Percentiles rank a stretch among this genome's conserved stretches.
Evolutionary conservation across 2,113 vertebrate genomes (phyloP).

Genomic region (Phoxinus phoxinus): DNA sequence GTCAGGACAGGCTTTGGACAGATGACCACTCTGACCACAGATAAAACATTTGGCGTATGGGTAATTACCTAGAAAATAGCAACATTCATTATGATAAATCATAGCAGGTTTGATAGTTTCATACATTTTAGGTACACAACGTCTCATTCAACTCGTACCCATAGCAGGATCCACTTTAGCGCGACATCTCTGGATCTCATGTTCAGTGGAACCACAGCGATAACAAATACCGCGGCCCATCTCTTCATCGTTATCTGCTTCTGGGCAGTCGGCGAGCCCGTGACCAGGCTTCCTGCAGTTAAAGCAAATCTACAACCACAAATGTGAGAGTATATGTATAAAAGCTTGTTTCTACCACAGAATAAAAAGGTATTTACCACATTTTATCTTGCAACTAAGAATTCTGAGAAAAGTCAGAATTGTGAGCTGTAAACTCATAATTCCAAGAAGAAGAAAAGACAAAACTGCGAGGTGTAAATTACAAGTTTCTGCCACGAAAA

Average conservation of each 20-base stretch:
- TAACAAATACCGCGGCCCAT: conserved; percentile 93
- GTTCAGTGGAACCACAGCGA: conserved; percentile 94
- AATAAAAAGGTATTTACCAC: not conserved
- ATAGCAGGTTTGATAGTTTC: not conserved
- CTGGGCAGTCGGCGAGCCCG: conserved; percentile 90
- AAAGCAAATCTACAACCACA: conserved; percentile 86
- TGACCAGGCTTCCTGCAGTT: conserved; percentile 94
- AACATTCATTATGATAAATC: not conserved
- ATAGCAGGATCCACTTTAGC: conserved; percentile 90
- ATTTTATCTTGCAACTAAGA: not conserved
- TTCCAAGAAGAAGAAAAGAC: too few species aligned
- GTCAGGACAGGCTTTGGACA: conserved; percentile 90
- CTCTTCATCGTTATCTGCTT: conserved; percentile 85
- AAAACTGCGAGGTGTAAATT: too few species aligned
- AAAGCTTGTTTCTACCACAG: not conserved
- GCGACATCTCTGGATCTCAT: conserved; percentile 87
- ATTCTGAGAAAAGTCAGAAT: too few species aligned
- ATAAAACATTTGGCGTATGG: conserved; percentile 97
- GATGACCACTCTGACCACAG: conserved; percentile 90
- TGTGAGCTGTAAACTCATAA: too few species aligned
- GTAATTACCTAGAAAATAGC: conserved; percentile 82
- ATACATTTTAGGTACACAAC: not conserved
- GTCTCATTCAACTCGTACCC: conserved; percentile 70
- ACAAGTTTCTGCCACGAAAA: too few species aligned
- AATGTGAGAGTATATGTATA: not conserved